Conservation (phyloP, 2,797 vertebrate genomes). For the Thripadectes ignobilis region DNA sequence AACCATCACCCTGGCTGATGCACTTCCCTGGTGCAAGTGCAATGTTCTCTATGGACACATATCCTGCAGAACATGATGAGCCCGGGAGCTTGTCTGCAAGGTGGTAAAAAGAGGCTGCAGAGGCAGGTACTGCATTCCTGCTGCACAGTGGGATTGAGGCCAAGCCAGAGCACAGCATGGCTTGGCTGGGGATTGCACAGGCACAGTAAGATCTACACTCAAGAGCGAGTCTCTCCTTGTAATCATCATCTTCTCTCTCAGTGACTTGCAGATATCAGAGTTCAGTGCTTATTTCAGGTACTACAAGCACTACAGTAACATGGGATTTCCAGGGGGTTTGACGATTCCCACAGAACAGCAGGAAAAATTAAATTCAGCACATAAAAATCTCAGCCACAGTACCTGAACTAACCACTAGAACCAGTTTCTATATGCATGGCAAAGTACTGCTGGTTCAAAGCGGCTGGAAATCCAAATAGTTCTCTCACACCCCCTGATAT, state of each 20-base stretch:
- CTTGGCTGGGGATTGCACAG: neutral
- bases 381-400: neutral
- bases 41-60: neutral
- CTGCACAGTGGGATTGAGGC: neutral
- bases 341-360: neutral
- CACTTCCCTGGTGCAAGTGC: neutral
- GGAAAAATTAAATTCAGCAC: neutral
- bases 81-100: neutral
- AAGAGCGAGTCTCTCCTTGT: neutral
- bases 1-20: neutral
- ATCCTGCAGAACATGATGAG: rapidly evolving
- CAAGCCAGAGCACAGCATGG: neutral
- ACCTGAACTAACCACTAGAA: neutral
- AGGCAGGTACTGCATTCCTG: neutral
- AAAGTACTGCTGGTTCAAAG: neutral
- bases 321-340: neutral
- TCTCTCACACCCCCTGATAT: neutral
- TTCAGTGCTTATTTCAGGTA: neutral
- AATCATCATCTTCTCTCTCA: neutral
- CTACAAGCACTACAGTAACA: neutral
- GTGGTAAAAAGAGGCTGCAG: neutral
- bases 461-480: neutral
- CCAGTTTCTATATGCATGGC: neutral
- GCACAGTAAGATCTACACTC: neutral
- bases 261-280: neutral